These are phyloP conservation scores for Trididemnum nubilum DNA, from an alignment of 23 tunicate genomes.

Conservation along the genomic window DNA sequence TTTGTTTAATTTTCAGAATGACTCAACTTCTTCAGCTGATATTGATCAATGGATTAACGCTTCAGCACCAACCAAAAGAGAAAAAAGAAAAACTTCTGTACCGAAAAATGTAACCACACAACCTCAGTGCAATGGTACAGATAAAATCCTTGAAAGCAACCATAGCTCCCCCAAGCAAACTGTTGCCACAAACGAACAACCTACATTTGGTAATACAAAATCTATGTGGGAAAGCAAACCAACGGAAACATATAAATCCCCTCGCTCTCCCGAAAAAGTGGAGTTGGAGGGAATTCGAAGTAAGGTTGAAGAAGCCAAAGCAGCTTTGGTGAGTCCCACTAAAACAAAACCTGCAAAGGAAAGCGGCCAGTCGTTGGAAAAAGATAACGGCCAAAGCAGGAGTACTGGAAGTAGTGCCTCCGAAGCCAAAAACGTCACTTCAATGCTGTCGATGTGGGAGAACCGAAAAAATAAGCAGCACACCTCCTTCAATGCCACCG, in stretches of 20 bases:
- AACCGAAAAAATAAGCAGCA: conserved; percentile 37
- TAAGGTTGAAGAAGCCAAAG: neutral
- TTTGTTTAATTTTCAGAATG: too few relatives aligned
- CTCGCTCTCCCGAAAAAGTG: neutral
- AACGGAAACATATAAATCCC: neutral
- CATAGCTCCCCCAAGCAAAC: too few relatives aligned
- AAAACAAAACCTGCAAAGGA: neutral
- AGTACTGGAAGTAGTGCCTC: neutral
- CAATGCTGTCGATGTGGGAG: conserved; percentile 76
- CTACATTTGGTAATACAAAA: conserved; percentile 41
- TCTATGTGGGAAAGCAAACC: conserved; percentile 72
- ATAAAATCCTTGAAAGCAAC: too few relatives aligned
- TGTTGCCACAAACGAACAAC: neutral
- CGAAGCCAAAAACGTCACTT: conserved; percentile 27
- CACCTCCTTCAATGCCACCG: conserved; percentile 44
- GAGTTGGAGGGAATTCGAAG: conserved; percentile 1
- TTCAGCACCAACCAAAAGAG: too few relatives aligned
- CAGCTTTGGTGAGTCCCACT: neutral
- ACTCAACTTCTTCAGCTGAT: neutral
- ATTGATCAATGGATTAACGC: neutral
- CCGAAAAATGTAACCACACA: too few relatives aligned
- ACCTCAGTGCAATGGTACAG: too few relatives aligned
- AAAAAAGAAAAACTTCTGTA: too few relatives aligned
- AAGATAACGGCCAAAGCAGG: neutral
- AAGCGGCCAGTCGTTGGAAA: neutral